These are phyloP conservation scores for Drosophila fulvimacula DNA, from an alignment of 2,888 invertebrate species.

Conservation along the genomic window DNA sequence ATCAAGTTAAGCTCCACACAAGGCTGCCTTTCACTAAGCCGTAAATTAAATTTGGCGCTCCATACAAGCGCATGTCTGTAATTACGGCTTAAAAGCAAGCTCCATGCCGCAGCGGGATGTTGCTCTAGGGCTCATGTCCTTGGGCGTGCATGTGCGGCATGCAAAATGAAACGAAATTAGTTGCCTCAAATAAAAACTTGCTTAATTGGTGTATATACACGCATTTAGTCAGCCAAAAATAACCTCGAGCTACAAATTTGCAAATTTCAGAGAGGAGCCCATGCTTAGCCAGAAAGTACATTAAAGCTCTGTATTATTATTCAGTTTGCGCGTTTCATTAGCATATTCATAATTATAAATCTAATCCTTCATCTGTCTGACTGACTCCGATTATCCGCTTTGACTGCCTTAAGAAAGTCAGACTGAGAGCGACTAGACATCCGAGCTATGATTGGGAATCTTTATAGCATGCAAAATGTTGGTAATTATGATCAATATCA, in stretches of 20 bases:
- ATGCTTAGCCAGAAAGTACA: background rate
- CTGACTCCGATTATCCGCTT: too few relatives aligned
- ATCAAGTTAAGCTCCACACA: constrained; percentile 37
- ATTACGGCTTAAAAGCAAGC: constrained; percentile 1
- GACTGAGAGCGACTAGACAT: too few relatives aligned
- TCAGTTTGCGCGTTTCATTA: background rate
- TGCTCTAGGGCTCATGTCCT: background rate
- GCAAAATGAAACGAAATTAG: background rate
- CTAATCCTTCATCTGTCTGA: too few relatives aligned
- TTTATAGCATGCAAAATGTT: too few relatives aligned
- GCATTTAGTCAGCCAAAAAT: background rate
- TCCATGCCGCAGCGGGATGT: background rate
- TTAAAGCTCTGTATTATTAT: background rate
- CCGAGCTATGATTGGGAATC: too few relatives aligned
- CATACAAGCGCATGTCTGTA: constrained; percentile 1
- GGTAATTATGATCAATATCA: too few relatives aligned
- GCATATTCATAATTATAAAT: background rate
- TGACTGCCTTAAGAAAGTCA: too few relatives aligned
- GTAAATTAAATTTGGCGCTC: constrained; percentile 34
- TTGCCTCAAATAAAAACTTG: background rate
- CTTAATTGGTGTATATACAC: background rate
- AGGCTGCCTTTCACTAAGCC: constrained; percentile 16
- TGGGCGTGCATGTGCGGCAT: background rate
- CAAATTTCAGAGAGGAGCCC: too few relatives aligned
- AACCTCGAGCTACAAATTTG: background rate